Percentiles rank a stretch among this genome's conserved stretches.
Evolutionary conservation across 2,113 vertebrate genomes (phyloP).

Genomic region (Holacanthus passer): DNA sequence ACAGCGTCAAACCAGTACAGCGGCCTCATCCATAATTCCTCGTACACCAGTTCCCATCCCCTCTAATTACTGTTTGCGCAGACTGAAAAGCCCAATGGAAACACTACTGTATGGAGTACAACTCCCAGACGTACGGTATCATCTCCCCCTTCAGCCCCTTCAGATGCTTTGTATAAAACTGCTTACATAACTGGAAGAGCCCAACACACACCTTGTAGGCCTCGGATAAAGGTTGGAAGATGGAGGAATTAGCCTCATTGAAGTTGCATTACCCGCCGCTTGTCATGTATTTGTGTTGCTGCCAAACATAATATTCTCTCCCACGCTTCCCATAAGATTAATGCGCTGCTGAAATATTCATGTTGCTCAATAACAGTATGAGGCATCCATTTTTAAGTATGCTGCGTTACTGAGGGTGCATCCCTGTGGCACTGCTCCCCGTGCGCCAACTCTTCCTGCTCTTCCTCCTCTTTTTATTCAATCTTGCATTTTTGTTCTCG

Average conservation of each 20-base stretch:
- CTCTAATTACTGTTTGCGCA: conserved; percentile 33
- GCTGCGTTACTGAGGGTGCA: conserved; percentile 6
- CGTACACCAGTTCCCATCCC: conserved; percentile 25
- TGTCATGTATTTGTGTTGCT: conserved; percentile 59
- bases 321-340: conserved; percentile 56
- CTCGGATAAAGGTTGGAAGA: conserved; percentile 35
- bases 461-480: conserved; percentile 6
- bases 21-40: conserved; percentile 64
- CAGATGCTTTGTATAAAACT: conserved; percentile 37
- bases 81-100: conserved; percentile 36
- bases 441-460: neutral
- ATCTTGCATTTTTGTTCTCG: neutral
- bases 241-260: conserved; percentile 60
- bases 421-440: neutral
- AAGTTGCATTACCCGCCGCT: conserved; percentile 52
- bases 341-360: conserved; percentile 67
- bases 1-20: conserved; percentile 38
- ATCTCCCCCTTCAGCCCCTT: conserved; percentile 20
- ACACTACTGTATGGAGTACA: conserved; percentile 21
- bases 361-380: conserved; percentile 51
- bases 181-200: conserved; percentile 46
- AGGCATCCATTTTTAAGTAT: conserved; percentile 53
- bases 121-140: conserved; percentile 42
- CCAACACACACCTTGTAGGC: conserved; percentile 20
- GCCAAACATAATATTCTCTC: conserved; percentile 55